Conservation (phyloP, 1,140 invertebrate genomes). For the Magallana gigas region DNA sequence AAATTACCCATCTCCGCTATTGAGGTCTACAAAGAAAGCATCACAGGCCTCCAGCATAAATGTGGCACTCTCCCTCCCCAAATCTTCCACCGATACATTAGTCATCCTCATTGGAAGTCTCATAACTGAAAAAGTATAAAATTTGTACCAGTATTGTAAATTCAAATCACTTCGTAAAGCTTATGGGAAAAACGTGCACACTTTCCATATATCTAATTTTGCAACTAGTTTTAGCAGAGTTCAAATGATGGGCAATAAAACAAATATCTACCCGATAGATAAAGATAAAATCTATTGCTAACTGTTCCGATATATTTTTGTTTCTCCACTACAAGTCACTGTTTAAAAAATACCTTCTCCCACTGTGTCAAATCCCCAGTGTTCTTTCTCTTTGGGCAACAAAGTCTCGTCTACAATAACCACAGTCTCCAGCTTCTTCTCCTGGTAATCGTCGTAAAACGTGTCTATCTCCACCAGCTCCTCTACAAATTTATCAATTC, state of each 20-base stretch:
- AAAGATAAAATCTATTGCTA: no score
- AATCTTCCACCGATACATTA: not conserved
- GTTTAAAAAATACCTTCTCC: not conserved
- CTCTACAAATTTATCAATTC: not conserved
- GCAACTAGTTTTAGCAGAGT: no score
- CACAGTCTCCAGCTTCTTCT: not conserved
- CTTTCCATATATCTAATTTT: no score
- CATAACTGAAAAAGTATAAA: not conserved
- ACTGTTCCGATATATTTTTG: no score
- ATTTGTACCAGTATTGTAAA: no score
- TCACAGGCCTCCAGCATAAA: not conserved
- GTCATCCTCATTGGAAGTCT: slow-evolving; percentile 21
- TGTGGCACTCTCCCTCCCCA: not conserved
- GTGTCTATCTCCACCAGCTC: not conserved
- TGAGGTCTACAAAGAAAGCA: slow-evolving; percentile 13
- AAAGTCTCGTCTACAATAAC: not conserved
- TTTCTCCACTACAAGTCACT: no score
- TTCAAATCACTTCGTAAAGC: no score
- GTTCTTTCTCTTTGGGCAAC: slow-evolving; percentile 11
- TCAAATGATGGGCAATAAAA: no score
- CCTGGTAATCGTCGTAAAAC: not conserved
- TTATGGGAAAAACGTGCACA: no score
- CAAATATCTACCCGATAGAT: no score
- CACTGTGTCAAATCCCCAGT: slow-evolving; percentile 18
- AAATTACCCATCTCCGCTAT: not conserved